Conservation (phyloP, 2,113 vertebrate species). For the Pluvianellus socialis region DNA sequence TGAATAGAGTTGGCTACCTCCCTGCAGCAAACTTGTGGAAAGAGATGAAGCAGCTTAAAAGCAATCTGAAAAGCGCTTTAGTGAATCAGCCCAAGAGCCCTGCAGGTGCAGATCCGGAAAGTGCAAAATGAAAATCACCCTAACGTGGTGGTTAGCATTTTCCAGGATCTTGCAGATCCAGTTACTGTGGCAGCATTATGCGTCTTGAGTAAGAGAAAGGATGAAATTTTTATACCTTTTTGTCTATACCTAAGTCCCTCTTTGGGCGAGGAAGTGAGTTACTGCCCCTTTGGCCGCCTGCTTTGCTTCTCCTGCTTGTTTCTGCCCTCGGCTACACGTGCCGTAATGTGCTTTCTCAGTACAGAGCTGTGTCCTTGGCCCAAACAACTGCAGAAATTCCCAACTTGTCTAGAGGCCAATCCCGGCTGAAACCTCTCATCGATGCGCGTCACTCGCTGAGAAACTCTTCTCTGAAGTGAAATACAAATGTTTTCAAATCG, state of each 20-base stretch:
- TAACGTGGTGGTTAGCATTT: accelerated
- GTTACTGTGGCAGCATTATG: background rate
- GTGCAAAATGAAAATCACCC: background rate
- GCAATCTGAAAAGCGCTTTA: background rate
- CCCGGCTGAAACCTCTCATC: background rate
- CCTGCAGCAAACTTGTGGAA: constrained; percentile 4
- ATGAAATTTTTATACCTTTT: background rate
- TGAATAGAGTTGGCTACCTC: constrained; percentile 21
- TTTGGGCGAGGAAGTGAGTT: background rate
- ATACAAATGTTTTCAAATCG: background rate
- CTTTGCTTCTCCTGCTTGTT: background rate
- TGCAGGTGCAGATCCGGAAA: background rate
- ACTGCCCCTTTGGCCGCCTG: background rate
- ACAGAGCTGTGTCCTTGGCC: background rate
- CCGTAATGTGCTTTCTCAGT: background rate
- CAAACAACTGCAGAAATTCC: background rate
- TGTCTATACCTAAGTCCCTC: background rate
- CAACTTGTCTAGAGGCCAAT: background rate
- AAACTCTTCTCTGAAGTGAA: background rate
- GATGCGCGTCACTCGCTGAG: background rate
- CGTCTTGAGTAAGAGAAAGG: background rate
- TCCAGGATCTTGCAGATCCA: background rate
- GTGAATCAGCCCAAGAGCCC: background rate
- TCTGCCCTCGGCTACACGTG: background rate
- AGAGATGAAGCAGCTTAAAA: constrained; percentile 19